Evolutionary conservation across 2,888 invertebrate genomes (phyloP), one percentile per base, ranked within the genome.

Genomic region (Tenthredo distinguenda): DNA sequence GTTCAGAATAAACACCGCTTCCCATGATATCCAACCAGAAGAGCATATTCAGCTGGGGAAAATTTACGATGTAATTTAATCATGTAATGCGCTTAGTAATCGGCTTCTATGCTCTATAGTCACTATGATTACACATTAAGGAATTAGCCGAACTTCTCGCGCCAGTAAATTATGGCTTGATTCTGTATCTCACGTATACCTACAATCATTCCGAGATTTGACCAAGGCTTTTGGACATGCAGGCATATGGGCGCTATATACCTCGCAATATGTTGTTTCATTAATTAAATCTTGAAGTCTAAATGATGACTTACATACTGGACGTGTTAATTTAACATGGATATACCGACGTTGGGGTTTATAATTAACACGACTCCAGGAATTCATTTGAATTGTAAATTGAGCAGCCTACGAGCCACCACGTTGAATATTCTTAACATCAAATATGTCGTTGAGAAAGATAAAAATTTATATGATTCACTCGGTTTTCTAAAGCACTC

Each of bases 361-460:
- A 21, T 43, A 74, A 47, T 77, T 77, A 50, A 47, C 55, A 77
- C 77, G 55, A 50, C 26, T 50, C 6, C 50, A 50, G 12, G 6
- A 77, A 50, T 77, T 55, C 55, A 77, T 77, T 77, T 50, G 50
- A 77, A 77, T 77, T 77, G 18, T 40, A 77, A 55, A 77, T 77
- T 31, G 12, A 55, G 18, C 50, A 31, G 47, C 31, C 77, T 50
- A 77, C 18, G 31, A 50, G 18, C 77, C 15, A 37, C 74, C 74
- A 26, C 26, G 77, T 50, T 47, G 77, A 77, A 77, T 77, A 50
- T 77, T 77, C 50, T 47, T 77, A 31, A 31, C 77, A 18, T 55
- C 50, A 77, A 50, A 77, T 77, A 77, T 31, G 77, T 50, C 77
- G 50, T 47, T 77, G 50, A 34, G 10, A n/a, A 40, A n/a, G 50